Conservation (phyloP, 2,888 invertebrate genomes). For the Belgica antarctica region DNA sequence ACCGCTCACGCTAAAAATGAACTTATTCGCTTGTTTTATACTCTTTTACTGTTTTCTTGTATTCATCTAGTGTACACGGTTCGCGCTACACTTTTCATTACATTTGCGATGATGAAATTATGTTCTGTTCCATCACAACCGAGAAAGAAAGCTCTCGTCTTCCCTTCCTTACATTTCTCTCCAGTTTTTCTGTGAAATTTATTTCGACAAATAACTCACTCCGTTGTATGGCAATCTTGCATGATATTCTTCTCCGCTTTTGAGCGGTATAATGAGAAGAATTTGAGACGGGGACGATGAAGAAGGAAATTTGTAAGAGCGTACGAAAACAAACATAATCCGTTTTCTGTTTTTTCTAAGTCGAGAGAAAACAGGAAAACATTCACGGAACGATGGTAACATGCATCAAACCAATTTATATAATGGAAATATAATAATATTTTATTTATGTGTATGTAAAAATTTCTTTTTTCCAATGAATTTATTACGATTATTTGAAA, state of each 20-base stretch:
- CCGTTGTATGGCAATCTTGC: slow-evolving; percentile 13
- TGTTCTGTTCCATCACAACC: not conserved
- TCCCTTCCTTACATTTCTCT: not conserved
- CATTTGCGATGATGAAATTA: slow-evolving; percentile 33
- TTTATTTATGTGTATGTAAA: slow-evolving; percentile 33
- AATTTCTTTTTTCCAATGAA: slow-evolving; percentile 38
- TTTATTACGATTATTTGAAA: no score
- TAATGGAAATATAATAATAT: slow-evolving; percentile 43
- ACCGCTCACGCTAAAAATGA: slow-evolving; percentile 1
- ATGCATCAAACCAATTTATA: slow-evolving; percentile 42
- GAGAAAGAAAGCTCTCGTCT: not conserved
- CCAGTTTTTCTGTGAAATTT: not conserved
- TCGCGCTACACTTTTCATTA: slow-evolving; percentile 27
- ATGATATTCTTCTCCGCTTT: not conserved
- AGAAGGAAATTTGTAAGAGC: not conserved
- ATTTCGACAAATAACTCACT: slow-evolving; percentile 34
- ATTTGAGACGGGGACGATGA: not conserved
- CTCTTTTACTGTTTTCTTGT: not conserved
- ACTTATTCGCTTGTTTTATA: slow-evolving; percentile 5
- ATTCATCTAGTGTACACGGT: slow-evolving; percentile 18
- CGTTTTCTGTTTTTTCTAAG: no score
- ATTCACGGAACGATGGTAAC: not conserved
- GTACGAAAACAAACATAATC: slow-evolving; percentile 3
- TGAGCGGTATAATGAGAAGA: slow-evolving; percentile 11
- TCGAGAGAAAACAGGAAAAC: not conserved